Evolutionary conservation across 2,888 invertebrate species (phyloP), one percentile per base, ranked within the genome.

Genomic region (Epistrophe eligans): DNA sequence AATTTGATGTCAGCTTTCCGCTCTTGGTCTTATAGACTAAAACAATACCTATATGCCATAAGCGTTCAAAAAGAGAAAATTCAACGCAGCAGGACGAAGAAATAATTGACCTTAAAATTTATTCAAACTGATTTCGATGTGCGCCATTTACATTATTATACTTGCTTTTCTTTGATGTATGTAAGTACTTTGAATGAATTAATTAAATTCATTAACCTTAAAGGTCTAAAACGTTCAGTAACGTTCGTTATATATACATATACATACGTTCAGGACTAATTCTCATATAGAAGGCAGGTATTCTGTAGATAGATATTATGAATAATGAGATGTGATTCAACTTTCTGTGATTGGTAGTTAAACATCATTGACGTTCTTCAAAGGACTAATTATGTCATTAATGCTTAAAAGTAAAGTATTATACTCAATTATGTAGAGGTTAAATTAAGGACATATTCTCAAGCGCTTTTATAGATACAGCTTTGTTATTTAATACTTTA

Each of bases 401-500:
- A 70, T 79, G 15, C 35, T 45, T 62, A 52, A 57, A 62, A 72
- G 71, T 79, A 64, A 72, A 32, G 62, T 45, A 71, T 62, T 64
- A n/a, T n/a, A 52, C 17, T 62, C 50, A 71, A 67, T 58, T 52
- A 52, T 52, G 52, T 58, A 45, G 6, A 17, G 15, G 35, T 10
- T 6, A 55, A 13, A n/a, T 4, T 38, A 50, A 52, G 35, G 19
- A 19, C 19, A 50, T 52, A 13, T 13, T 52, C 5, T 11, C 0
- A 15, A 52, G 24, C 2, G 24, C 2, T 52, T 52, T 24, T 19
- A 24, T 24, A 24, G n/a, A 24, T 24, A 24, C 5, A 13, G 5
- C 17, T 35, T 58, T n/a, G 57, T 13, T 52, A 5, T 17, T 58
- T 35, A 58, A n/a, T n/a, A 32, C 15, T n/a, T 15, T 1, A 4